phyloP scores from a whole-genome alignment of 2,113 vertebrate species.

The Pangasianodon gigas region DNA sequence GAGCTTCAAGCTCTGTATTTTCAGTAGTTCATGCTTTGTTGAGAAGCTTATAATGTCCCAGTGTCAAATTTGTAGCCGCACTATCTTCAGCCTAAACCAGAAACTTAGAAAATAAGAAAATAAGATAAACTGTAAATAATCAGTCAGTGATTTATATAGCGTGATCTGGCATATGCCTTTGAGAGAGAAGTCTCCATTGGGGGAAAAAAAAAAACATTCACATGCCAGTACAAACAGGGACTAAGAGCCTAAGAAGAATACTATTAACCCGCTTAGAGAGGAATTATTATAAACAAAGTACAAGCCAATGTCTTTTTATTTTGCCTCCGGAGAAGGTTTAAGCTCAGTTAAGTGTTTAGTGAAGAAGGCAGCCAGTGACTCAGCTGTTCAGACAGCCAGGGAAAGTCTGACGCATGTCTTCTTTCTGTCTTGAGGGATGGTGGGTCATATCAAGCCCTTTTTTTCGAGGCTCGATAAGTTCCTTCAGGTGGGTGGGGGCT shows the following conservation, averaged over 20 bases:
- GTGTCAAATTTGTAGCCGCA: neutral
- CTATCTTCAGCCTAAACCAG: neutral
- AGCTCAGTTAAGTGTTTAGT: neutral
- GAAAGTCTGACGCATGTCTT: neutral
- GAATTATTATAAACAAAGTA: neutral
- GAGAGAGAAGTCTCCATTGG: neutral
- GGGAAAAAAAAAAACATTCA: neutral
- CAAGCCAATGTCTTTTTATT: neutral
- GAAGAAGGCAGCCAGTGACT: neutral
- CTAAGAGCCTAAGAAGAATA: neutral
- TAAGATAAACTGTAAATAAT: too few species aligned
- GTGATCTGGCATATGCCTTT: neutral
- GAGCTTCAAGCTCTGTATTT: too few species aligned
- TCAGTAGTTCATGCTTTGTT: too few species aligned
- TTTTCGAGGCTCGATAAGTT: neutral
- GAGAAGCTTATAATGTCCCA: too few species aligned
- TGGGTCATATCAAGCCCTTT: neutral
- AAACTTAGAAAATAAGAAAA: neutral
- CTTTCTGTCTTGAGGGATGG: neutral
- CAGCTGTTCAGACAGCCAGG: neutral
- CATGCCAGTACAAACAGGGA: neutral
- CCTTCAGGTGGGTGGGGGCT: neutral
- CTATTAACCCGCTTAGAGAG: neutral
- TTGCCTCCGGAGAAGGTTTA: neutral
- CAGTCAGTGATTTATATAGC: neutral